A percentile compares a stretch with the other conserved stretches of the same genome.
These are phyloP conservation scores for Podarcis muralis DNA, from an alignment of 2,113 vertebrate genomes.

Conservation along the genomic window DNA sequence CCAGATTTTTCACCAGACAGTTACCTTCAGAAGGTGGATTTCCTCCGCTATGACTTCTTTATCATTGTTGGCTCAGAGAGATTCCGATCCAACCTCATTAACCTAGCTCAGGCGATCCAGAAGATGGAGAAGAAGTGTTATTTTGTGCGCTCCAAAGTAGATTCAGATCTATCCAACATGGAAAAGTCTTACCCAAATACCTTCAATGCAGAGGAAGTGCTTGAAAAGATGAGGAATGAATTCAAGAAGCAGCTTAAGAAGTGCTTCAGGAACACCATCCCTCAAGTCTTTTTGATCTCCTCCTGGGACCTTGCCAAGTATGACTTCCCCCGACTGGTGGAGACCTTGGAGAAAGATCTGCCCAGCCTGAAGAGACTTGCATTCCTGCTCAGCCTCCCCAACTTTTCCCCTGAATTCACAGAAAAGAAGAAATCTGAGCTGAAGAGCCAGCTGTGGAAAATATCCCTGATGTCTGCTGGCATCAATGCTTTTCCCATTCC, in stretches of 20 bases:
- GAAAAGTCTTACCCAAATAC: no score
- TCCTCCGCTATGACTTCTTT: slow-evolving; percentile 61
- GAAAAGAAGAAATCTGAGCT: neutral
- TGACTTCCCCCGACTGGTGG: neutral
- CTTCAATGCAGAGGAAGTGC: neutral
- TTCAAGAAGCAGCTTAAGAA: neutral
- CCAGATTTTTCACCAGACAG: neutral
- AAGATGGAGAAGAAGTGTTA: slow-evolving; percentile 55
- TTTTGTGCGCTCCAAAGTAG: slow-evolving; percentile 63
- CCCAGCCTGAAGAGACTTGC: neutral
- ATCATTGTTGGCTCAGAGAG: slow-evolving; percentile 52
- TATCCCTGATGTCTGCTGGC: neutral
- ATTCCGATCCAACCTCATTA: neutral
- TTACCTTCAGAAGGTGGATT: slow-evolving; percentile 23
- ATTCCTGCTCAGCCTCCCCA: neutral
- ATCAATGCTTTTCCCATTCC: no score
- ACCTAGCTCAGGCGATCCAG: neutral
- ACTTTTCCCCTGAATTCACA: neutral
- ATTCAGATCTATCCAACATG: neutral
- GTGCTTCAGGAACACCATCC: neutral
- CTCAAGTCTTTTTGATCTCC: neutral
- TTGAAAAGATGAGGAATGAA: neutral
- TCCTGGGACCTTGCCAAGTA: neutral
- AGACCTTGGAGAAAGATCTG: no score
- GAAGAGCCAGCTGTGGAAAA: neutral